Evolutionary conservation across 2,113 vertebrate genomes (phyloP), one percentile per base, ranked within the genome.

Genomic region (Herpailurus yagouaroundi): DNA sequence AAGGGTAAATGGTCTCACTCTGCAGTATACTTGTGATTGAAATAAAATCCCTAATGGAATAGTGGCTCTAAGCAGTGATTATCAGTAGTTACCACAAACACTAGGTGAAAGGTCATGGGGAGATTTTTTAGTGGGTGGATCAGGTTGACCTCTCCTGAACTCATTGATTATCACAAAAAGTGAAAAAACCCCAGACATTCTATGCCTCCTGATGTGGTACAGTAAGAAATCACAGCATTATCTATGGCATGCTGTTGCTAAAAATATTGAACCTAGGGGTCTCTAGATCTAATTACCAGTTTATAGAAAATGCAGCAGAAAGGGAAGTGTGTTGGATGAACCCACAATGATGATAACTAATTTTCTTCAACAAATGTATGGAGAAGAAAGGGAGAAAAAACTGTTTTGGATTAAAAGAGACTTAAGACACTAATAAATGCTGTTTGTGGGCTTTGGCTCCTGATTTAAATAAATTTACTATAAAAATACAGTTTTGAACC

Each of bases 201-300:
- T 69, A 2, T 89, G 3, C 36, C 66, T 95, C 48, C 31, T 64
- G 38, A 69, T 31, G 15, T 60, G 55, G 73, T 64, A 14, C 69
- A 89, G 0, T 50, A 85, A 36, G 60, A 81, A 57, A 45, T 50
- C 38, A 36, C 2, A 41, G 50, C 74, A 76, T 80, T 74, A 38
- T 52, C 33, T 79, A 25, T 38, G 25, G 38, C 48, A 71, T 91
- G 45, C 80, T 74, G 10, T 69, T 85, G 29, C 50, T 77, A 73
- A 93, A 95, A 79, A 25, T 93, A 82, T 69, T 95, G 68, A 87
- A 64, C 27, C 21, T 92, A 74, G 55, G 81, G 80, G 27, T 38
- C 48, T 94, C 36, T 94, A 48, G 36, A 57, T 79, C 45, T 21
- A 36, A 38, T 36, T 57, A 60, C 63, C 12, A 64, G 19, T 74